Conservation (phyloP, 2,797 vertebrate genomes). For the Hephaestus fuliginosus region DNA sequence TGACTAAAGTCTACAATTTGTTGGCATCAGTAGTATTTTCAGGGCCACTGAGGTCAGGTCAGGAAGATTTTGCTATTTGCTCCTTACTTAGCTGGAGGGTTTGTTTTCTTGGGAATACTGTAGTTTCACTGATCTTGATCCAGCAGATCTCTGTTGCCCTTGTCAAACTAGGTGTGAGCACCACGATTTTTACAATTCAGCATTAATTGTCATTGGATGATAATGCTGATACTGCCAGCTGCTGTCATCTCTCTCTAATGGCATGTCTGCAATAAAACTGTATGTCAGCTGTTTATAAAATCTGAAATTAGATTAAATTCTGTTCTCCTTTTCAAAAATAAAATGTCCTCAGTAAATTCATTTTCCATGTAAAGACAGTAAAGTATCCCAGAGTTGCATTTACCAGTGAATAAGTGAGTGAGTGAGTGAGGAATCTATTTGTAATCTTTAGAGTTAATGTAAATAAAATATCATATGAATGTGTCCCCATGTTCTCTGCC, state of each 20-base stretch:
- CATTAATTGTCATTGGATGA: no score
- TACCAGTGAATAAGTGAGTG: background rate
- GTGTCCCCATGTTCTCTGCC: no score
- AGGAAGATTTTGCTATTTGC: background rate
- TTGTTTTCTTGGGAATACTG: conserved; percentile 24
- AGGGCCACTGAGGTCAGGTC: background rate
- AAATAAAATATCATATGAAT: no score
- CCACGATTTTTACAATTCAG: no score
- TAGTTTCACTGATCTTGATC: conserved; percentile 46
- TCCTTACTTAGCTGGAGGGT: background rate
- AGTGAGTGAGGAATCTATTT: background rate
- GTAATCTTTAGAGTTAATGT: background rate
- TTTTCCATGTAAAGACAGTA: background rate
- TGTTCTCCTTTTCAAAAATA: background rate
- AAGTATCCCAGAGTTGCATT: background rate
- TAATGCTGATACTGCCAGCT: conserved; percentile 9
- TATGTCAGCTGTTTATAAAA: background rate
- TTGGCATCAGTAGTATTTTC: background rate
- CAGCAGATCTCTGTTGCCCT: no score
- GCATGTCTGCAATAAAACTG: background rate
- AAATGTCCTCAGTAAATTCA: background rate
- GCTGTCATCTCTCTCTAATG: conserved; percentile 18
- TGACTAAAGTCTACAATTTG: background rate
- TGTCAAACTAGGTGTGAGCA: no score
- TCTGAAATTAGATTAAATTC: conserved; percentile 2